These are phyloP conservation scores for Hipparchia semele DNA, from an alignment of 2,888 invertebrate genomes.

Conservation along the genomic window DNA sequence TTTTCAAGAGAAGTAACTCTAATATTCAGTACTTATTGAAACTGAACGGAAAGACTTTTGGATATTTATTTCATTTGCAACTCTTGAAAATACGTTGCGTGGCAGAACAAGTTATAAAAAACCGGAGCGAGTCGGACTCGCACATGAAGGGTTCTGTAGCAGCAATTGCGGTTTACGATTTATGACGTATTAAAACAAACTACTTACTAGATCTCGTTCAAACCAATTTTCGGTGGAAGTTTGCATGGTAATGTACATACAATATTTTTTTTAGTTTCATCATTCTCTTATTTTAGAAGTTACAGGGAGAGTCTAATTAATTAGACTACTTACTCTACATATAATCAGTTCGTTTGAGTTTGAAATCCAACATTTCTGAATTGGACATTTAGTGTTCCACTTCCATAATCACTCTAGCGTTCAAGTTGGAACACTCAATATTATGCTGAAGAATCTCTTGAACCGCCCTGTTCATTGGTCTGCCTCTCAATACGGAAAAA, in stretches of 20 bases:
- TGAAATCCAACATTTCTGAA: not conserved
- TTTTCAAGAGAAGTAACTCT: not conserved
- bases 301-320: too few relatives aligned
- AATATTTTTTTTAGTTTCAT: too few relatives aligned
- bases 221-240: too few relatives aligned
- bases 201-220: too few relatives aligned
- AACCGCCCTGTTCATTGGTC: constrained; percentile 4
- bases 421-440: not conserved
- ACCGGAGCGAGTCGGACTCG: too few relatives aligned
- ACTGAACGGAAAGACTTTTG: not conserved
- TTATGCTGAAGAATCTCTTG: constrained; percentile 12
- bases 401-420: constrained; percentile 7
- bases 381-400: not conserved
- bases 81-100: not conserved
- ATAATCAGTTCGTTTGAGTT: not conserved
- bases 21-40: not conserved
- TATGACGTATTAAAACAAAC: too few relatives aligned
- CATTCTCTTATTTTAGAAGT: too few relatives aligned
- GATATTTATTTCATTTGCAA: not conserved
- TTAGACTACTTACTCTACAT: not conserved
- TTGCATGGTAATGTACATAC: too few relatives aligned
- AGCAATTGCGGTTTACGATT: too few relatives aligned
- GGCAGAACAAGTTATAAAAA: not conserved
- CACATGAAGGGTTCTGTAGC: too few relatives aligned
- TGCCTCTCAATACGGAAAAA: constrained; percentile 6